These are phyloP conservation scores for Parotia lawesii DNA, from an alignment of 2,113 vertebrate species.

Conservation along the genomic window DNA sequence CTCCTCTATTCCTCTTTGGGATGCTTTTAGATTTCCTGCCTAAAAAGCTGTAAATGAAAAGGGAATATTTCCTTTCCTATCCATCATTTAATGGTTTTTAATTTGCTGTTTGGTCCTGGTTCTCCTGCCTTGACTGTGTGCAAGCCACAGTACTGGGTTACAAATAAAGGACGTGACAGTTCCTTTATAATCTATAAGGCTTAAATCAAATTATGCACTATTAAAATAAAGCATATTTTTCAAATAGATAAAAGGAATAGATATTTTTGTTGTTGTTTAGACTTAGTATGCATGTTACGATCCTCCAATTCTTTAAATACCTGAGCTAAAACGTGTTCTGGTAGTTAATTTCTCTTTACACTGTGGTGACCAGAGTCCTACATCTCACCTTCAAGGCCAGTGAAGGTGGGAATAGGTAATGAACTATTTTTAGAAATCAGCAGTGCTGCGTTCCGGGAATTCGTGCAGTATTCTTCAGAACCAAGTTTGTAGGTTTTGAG, in stretches of 20 bases:
- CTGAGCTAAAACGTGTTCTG: background rate
- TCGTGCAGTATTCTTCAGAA: background rate
- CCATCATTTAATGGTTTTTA: background rate
- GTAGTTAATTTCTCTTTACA: background rate
- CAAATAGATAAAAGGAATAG: background rate
- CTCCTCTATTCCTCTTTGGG: background rate
- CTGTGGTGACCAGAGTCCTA: background rate
- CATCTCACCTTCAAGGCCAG: background rate
- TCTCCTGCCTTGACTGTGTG: background rate
- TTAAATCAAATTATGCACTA: background rate
- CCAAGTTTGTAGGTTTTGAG: background rate
- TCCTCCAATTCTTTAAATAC: background rate
- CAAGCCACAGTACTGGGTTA: background rate
- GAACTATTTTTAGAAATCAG: background rate
- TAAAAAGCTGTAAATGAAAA: background rate
- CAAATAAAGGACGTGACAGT: background rate
- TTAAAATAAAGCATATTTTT: background rate
- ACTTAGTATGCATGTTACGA: background rate
- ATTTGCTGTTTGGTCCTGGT: background rate
- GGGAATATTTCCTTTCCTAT: background rate
- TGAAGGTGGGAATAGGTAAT: background rate
- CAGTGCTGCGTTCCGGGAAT: background rate
- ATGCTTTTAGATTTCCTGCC: background rate
- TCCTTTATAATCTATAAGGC: background rate
- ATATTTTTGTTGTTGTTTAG: background rate